Base-by-base conservation (phyloP, 2,888 invertebrate species). In the Periphyllus acericola region DNA sequence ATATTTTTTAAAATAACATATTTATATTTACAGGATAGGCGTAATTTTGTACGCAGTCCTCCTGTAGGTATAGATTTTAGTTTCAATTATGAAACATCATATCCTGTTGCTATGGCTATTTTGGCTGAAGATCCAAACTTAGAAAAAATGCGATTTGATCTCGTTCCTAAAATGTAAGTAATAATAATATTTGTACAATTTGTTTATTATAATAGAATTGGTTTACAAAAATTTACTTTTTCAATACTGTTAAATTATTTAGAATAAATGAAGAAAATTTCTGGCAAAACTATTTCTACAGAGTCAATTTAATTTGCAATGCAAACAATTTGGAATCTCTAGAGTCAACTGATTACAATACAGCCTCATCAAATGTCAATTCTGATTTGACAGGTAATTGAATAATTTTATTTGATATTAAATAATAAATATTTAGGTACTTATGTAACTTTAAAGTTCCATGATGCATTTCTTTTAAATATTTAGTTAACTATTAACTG, bases 251-350 rank as follows among this genome's bases (percentile, higher is more conserved):
- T 34, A 74, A 89, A 89, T 87, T 85, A 92, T 93, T 84, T 93
- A 96, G 97, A 91, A 96, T 98, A 92, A 96, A 96, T 91, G 99
- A 99, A 94, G 98, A 99, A 93, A 96, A 96, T 92, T 99, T 99
- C 93, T 99, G 99, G 99, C 95, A 98, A 92, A 99, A 99, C 94
- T 99, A 99, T 92, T 99, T 99, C 93, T 99, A 99, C 93, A 96
- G 99, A 92, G 97, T 99, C 90, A 98, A 98, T 91, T 95, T 99
- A 91, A 97, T 99, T 92, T 97, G 98, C 92, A 99, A 99, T 93
- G 98, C 98, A 90, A 97, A 96, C 92, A 98, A 98, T 92, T 93
- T 96, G 32, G 95, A 95, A 90, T 94, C 95, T 81, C 92, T 94
- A 92, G 93, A 92, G 91, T 90, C 92, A 86, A 75, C 52, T 32